Percentiles rank a stretch among this genome's conserved stretches.
Evolutionary conservation across 30 jellyfish, hydroid and myxozoan genomes (phyloP).

Genomic region (Clytia hemisphaerica): DNA sequence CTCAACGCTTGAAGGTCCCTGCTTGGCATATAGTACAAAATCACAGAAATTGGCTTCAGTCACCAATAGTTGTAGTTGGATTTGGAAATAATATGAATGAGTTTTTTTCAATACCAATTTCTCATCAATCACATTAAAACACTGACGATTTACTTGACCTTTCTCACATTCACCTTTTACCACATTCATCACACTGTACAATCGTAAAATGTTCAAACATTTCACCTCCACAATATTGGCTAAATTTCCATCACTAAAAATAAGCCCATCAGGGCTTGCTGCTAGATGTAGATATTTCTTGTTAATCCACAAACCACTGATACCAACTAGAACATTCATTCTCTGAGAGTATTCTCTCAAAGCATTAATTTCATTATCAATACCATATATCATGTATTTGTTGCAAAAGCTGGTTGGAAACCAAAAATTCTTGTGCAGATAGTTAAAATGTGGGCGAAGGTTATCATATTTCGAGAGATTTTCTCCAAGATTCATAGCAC

Average conservation of each 20-base stretch:
- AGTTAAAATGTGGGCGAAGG: too few relatives aligned
- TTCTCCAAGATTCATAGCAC: not conserved
- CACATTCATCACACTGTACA: constrained; percentile 14
- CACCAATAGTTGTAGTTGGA: not conserved
- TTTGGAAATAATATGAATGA: not conserved
- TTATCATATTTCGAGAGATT: too few relatives aligned
- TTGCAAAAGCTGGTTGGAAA: constrained; percentile 22
- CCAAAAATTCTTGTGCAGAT: too few relatives aligned
- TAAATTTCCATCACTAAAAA: constrained; percentile 13
- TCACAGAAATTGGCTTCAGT: not conserved
- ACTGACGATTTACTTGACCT: not conserved
- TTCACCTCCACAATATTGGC: constrained; percentile 40
- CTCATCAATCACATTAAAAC: not conserved
- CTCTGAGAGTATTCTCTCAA: not conserved
- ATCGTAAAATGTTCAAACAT: constrained; percentile 37
- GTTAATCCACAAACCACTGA: constrained; percentile 47
- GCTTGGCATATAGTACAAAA: not conserved
- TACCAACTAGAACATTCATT: not conserved
- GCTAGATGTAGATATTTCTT: constrained; percentile 20
- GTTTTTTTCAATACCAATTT: not conserved
- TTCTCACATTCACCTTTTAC: not conserved
- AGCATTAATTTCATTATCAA: constrained; percentile 16
- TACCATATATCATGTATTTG: constrained; percentile 41
- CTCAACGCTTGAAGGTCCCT: constrained; percentile 1
- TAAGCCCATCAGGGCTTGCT: constrained; percentile 54